phyloP scores from a whole-genome alignment of 2,113 vertebrate genomes.

The Fregetta grallaria region DNA sequence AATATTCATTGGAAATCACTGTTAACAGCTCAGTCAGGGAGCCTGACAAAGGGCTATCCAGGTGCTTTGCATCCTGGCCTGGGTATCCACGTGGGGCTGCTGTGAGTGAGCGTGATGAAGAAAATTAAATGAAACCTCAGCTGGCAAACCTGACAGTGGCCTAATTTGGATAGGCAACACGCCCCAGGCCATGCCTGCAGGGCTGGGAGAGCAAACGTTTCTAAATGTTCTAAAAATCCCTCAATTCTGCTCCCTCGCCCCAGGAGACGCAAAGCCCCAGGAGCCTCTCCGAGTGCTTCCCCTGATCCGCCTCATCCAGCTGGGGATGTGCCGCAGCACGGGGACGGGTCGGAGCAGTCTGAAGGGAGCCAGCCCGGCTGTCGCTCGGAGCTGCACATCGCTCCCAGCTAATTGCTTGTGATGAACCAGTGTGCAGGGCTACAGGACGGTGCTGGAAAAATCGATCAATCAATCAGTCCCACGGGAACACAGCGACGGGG shows the following conservation, averaged over 20 bases:
- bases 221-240: neutral
- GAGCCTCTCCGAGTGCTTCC: neutral
- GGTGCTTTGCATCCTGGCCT: neutral
- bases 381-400: neutral
- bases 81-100: neutral
- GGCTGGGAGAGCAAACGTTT: neutral
- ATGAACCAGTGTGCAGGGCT: neutral
- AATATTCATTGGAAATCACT: neutral
- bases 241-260: neutral
- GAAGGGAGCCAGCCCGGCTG: neutral
- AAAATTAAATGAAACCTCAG: conserved; percentile 17
- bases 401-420: neutral
- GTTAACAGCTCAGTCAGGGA: neutral
- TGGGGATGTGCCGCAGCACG: fast-evolving
- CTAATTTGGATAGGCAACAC: conserved; percentile 26
- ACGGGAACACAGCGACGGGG: fast-evolving
- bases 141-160: conserved; percentile 9
- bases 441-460: neutral
- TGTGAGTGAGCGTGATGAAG: neutral
- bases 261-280: neutral
- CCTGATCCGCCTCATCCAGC: neutral
- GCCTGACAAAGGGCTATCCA: neutral
- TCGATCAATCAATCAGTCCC: neutral
- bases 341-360: neutral
- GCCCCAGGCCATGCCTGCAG: conserved; percentile 12